Conservation (phyloP, 2,113 vertebrate genomes). For the Pseudois nayaur region DNA sequence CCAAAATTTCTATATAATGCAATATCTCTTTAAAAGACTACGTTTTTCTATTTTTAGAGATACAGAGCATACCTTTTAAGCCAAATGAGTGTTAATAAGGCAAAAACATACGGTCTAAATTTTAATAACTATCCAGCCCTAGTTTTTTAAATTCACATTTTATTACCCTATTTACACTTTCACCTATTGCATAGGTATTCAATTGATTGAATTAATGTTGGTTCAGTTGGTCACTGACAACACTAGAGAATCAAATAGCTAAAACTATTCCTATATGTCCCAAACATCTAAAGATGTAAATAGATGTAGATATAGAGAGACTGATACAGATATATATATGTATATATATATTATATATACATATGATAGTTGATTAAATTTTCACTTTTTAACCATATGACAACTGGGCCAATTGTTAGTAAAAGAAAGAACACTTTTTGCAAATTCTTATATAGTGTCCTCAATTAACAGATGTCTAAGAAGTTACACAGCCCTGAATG, state of each 20-base stretch:
- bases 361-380: not conserved
- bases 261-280: not conserved
- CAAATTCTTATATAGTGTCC: not conserved
- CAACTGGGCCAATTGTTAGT: not conserved
- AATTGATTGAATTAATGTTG: not conserved
- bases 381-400: not conserved
- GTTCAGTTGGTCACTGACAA: not conserved
- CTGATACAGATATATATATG: not conserved
- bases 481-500: not conserved
- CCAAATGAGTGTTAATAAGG: not conserved
- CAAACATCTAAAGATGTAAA: not conserved
- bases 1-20: not conserved
- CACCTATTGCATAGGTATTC: not conserved
- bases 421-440: not conserved
- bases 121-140: not conserved
- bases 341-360: not conserved
- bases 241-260: not conserved
- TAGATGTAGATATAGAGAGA: not conserved
- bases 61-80: not conserved
- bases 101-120: not conserved
- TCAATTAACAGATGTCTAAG: not conserved
- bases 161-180: not conserved
- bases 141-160: not conserved
- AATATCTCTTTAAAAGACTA: not conserved
- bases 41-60: constrained; percentile 11